phyloP scores from a whole-genome alignment of 2,113 vertebrate genomes.

The Tragelaphus strepsiceros region DNA sequence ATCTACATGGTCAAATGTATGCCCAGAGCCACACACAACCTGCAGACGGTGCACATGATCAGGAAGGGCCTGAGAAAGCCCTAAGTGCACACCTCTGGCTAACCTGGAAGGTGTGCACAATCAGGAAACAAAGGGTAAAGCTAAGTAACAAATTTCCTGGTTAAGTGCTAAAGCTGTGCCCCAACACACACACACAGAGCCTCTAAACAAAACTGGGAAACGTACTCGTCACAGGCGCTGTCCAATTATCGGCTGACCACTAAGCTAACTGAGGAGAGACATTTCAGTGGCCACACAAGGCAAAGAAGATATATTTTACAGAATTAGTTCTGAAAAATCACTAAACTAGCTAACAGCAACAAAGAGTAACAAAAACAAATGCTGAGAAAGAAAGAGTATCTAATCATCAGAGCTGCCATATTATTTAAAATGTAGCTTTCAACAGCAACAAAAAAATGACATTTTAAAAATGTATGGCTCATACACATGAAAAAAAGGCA shows the following conservation, averaged over 20 bases:
- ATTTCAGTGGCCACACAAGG: not conserved
- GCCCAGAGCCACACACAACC: not conserved
- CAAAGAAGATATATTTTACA: not conserved
- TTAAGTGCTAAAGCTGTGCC: not conserved
- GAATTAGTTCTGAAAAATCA: not conserved
- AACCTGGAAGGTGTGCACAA: not conserved
- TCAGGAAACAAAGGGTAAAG: not conserved
- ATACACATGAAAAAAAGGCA: not conserved
- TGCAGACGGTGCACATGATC: not conserved
- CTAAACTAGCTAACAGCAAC: not conserved
- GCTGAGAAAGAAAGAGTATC: not conserved
- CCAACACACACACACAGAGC: not conserved
- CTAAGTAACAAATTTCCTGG: not conserved
- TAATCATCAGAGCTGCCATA: not conserved
- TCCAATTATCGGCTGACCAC: not conserved
- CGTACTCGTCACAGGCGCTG: not conserved
- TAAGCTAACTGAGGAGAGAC: not conserved
- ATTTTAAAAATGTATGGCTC: not conserved
- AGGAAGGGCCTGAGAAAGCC: not conserved
- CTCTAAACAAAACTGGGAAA: not conserved
- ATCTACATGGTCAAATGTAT: not conserved
- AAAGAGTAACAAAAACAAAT: not conserved
- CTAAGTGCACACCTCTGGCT: not conserved
- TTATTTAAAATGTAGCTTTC: not conserved
- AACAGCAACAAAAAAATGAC: not conserved